Conservation (phyloP, 2,888 invertebrate genomes). For the Heliconius hortense region DNA sequence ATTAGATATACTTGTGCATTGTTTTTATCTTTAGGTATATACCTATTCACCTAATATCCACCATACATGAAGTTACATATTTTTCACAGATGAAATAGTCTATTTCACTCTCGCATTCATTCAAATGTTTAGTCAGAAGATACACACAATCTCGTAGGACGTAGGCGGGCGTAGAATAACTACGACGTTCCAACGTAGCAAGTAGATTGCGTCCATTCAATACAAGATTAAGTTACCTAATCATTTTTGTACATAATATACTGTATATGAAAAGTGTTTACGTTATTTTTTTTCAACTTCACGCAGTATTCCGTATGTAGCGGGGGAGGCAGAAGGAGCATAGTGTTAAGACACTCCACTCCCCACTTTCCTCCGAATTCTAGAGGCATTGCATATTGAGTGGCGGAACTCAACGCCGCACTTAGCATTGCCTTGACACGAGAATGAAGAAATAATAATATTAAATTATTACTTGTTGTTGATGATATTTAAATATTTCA, state of each 20-base stretch:
- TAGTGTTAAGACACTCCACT: too few relatives aligned
- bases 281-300: too few relatives aligned
- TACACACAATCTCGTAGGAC: slow-evolving; percentile 1
- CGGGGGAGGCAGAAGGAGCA: too few relatives aligned
- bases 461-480: neutral
- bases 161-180: neutral
- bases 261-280: neutral
- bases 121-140: neutral
- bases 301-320: too few relatives aligned
- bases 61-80: too few relatives aligned
- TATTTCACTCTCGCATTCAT: neutral
- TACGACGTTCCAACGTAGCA: neutral
- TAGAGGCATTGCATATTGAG: neutral
- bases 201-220: slow-evolving; percentile 2
- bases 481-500: neutral
- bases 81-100: neutral
- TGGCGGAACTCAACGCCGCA: neutral
- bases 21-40: too few relatives aligned
- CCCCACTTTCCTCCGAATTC: too few relatives aligned
- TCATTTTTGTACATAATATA: neutral
- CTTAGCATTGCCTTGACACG: neutral
- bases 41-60: too few relatives aligned
- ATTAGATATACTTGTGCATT: too few relatives aligned
- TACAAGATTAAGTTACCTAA: slow-evolving; percentile 1
- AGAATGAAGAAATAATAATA: neutral